These are phyloP conservation scores for Philhelius pedissequus DNA, from an alignment of 2,888 invertebrate species.

Conservation along the genomic window DNA sequence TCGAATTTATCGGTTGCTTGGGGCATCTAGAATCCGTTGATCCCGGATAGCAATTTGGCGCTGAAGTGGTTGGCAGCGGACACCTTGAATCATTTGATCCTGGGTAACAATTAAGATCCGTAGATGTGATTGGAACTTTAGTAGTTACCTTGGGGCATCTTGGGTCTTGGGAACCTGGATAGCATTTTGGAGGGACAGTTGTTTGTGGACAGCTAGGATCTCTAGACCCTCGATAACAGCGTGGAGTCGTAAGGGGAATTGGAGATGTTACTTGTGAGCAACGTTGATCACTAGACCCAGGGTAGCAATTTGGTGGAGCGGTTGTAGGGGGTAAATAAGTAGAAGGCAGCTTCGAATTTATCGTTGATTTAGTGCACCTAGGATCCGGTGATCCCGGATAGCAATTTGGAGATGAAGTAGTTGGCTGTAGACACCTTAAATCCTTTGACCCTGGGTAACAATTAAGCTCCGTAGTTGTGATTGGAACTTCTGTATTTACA, in stretches of 20 bases:
- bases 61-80: neutral
- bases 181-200: constrained; percentile 70
- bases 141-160: neutral
- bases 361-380: constrained; percentile 70
- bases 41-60: neutral
- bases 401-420: constrained; percentile 66
- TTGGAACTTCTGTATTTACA: constrained; percentile 53
- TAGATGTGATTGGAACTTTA: neutral
- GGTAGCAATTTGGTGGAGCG: neutral
- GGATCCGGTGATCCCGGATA: constrained; percentile 71
- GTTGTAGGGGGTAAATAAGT: neutral
- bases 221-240: neutral
- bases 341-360: constrained; percentile 60
- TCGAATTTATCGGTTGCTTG: constrained; percentile 34
- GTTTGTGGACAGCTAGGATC: constrained; percentile 55
- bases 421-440: constrained; percentile 15
- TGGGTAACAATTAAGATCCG: constrained; percentile 61
- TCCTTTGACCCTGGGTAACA: constrained; percentile 74
- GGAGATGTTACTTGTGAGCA: neutral
- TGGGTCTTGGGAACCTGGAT: constrained; percentile 70
- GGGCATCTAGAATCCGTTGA: neutral
- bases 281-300: neutral
- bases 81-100: constrained; percentile 36
- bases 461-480: no score
- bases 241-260: neutral